Conservation (phyloP, 2,888 invertebrate species). For the Sesia apiformis region DNA sequence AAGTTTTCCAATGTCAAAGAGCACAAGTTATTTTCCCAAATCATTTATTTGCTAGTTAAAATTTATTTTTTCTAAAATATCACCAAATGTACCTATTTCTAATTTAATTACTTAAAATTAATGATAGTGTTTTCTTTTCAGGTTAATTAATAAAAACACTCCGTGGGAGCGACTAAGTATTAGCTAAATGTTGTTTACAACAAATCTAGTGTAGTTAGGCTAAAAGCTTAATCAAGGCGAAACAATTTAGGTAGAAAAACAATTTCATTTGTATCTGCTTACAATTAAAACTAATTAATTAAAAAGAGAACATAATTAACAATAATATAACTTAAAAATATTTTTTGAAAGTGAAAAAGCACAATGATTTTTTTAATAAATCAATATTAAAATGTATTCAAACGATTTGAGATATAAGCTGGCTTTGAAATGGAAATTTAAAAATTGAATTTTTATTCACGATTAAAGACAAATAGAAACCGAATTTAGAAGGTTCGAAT, state of each 20-base stretch:
- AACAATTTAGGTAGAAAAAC: too few relatives aligned
- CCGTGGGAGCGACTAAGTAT: neutral
- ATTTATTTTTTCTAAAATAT: too few relatives aligned
- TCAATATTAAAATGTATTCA: neutral
- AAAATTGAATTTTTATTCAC: constrained; percentile 15
- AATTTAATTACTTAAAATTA: neutral
- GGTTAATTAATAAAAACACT: constrained; percentile 7
- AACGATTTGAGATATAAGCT: constrained; percentile 14
- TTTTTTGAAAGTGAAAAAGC: neutral
- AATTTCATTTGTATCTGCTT: too few relatives aligned
- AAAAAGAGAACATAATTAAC: too few relatives aligned
- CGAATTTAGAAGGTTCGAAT: constrained; percentile 23
- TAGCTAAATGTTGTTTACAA: neutral
- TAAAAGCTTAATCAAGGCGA: neutral
- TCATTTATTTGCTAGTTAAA: too few relatives aligned
- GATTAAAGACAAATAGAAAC: constrained; percentile 16
- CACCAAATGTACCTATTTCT: neutral
- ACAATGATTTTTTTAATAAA: neutral
- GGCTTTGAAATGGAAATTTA: constrained; percentile 41
- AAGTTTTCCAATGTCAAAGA: too few relatives aligned
- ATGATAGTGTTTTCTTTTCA: constrained; percentile 3
- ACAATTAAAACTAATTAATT: too few relatives aligned
- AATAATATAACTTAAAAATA: too few relatives aligned
- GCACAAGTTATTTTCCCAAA: too few relatives aligned
- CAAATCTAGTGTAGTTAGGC: neutral